phyloP scores from a whole-genome alignment of 2,797 vertebrate genomes.

The Helostoma temminkii region DNA sequence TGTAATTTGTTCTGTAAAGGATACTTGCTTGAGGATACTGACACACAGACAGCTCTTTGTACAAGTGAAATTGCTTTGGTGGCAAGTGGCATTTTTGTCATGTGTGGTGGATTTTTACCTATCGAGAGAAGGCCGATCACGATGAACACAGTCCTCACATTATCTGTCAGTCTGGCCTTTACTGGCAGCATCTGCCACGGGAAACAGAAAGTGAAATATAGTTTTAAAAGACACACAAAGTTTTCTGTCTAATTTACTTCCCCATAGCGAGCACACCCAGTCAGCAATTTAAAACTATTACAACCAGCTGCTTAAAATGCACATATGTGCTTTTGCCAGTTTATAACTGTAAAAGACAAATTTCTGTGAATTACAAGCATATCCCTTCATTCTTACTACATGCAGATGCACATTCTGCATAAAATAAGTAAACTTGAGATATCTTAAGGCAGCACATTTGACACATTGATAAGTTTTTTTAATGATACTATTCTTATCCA shows the following conservation, averaged over 20 bases:
- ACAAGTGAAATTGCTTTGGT: neutral
- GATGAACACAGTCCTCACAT: conserved; percentile 36
- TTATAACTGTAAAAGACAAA: neutral
- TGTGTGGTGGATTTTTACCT: conserved; percentile 41
- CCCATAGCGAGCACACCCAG: neutral
- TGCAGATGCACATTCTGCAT: conserved; percentile 25
- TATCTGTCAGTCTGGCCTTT: conserved; percentile 8
- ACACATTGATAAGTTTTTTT: conserved; percentile 34
- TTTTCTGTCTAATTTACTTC: neutral
- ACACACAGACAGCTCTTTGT: neutral
- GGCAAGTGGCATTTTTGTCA: neutral
- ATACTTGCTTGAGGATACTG: neutral
- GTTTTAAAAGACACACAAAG: conserved; percentile 38
- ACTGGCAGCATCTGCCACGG: conserved; percentile 28
- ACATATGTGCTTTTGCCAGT: neutral
- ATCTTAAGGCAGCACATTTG: conserved; percentile 16
- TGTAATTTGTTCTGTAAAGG: no score
- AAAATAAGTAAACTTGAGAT: conserved; percentile 16
- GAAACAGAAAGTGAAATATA: conserved; percentile 18
- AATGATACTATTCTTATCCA: conserved; percentile 50
- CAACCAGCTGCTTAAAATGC: neutral
- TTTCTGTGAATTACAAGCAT: neutral
- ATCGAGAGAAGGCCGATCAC: conserved; percentile 33
- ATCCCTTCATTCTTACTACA: neutral
- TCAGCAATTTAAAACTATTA: neutral